A percentile compares a stretch with the other conserved stretches of the same genome.
These are phyloP conservation scores for Drosophila greeni DNA, from an alignment of 2,888 invertebrate genomes.

Conservation along the genomic window DNA sequence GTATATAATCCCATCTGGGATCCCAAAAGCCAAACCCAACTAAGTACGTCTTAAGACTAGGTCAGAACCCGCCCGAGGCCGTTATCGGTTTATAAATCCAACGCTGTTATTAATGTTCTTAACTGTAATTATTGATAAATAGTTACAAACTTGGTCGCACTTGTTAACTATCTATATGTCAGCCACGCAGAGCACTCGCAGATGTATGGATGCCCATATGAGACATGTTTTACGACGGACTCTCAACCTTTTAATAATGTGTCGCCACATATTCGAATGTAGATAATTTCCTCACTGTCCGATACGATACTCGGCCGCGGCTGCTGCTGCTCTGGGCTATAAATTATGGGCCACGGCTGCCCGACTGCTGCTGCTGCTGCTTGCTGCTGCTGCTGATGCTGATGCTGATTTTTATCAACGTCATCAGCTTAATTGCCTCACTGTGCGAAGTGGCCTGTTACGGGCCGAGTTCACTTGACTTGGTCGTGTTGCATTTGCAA, in stretches of 20 bases:
- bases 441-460: slow-evolving; percentile 53
- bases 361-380: slow-evolving; percentile 27
- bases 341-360: slow-evolving; percentile 60
- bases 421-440: slow-evolving; percentile 75
- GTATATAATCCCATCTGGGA: background rate
- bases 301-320: slow-evolving; percentile 37
- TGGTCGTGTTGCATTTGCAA: slow-evolving; percentile 51
- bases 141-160: slow-evolving; percentile 59
- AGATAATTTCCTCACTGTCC: slow-evolving; percentile 62
- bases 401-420: slow-evolving; percentile 74
- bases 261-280: slow-evolving; percentile 49
- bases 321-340: slow-evolving; percentile 44
- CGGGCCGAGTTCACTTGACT: slow-evolving; percentile 36
- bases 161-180: slow-evolving; percentile 43
- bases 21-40: slow-evolving; percentile 2
- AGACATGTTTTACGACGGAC: slow-evolving; percentile 42
- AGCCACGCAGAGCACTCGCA: slow-evolving; percentile 19
- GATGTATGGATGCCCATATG: slow-evolving; percentile 26
- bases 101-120: slow-evolving; percentile 18
- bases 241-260: slow-evolving; percentile 49
- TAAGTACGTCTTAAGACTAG: slow-evolving; percentile 9
- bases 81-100: slow-evolving; percentile 4
- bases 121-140: slow-evolving; percentile 46
- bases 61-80: slow-evolving; percentile 19
- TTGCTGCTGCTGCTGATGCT: slow-evolving; percentile 62